Conservation (phyloP, 2,113 vertebrate genomes). For the Andinoacara biseriatus region DNA sequence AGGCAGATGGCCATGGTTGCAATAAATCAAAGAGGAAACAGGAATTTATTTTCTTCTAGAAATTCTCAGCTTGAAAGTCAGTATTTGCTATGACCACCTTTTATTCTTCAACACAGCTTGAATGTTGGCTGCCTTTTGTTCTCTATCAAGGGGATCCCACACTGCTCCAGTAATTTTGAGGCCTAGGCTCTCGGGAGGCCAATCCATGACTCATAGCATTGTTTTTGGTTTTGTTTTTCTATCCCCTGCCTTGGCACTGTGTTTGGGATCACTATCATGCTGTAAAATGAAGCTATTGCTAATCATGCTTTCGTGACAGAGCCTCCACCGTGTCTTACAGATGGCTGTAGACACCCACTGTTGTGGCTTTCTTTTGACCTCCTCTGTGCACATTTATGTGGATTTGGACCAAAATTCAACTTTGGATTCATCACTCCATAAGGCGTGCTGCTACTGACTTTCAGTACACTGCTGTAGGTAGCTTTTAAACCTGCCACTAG, state of each 20-base stretch:
- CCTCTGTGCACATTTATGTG: neutral
- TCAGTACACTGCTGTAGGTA: neutral
- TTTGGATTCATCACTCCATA: neutral
- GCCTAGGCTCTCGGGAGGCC: neutral
- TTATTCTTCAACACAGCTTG: neutral
- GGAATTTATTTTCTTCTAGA: no score
- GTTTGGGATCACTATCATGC: neutral
- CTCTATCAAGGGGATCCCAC: no score
- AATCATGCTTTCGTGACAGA: neutral
- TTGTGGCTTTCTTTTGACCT: neutral
- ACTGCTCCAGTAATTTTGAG: neutral
- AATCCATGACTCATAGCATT: neutral
- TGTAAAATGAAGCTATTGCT: neutral
- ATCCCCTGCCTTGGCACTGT: accelerated
- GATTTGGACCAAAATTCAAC: neutral
- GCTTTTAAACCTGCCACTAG: no score
- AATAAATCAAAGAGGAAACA: no score
- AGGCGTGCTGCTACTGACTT: neutral
- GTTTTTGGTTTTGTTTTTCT: neutral
- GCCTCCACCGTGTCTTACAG: neutral
- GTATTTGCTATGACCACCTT: no score
- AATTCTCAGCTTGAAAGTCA: no score
- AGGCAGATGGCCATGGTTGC: no score
- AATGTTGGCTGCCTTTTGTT: no score
- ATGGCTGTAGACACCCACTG: neutral